phyloP scores from a whole-genome alignment of 2,797 vertebrate species.

The Chloroceryle inda region DNA sequence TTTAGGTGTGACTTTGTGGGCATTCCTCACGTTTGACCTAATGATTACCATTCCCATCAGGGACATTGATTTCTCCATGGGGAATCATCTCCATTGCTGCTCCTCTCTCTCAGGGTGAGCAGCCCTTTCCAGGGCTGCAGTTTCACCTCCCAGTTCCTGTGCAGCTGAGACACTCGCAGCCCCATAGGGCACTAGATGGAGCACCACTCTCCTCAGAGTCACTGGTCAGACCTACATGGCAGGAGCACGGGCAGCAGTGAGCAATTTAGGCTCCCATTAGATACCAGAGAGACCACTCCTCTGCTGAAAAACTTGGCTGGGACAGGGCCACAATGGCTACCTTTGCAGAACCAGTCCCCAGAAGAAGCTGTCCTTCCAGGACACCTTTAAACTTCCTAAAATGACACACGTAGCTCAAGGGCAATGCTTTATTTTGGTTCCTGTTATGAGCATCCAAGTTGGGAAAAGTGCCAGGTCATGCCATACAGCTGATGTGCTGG shows the following conservation, averaged over 20 bases:
- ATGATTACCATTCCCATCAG: rapidly evolving
- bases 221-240: not conserved
- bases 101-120: not conserved
- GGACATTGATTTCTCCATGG: not conserved
- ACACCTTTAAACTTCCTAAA: not conserved
- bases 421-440: not conserved
- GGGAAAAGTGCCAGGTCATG: not conserved
- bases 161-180: not conserved
- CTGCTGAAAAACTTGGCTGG: not conserved
- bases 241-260: not conserved
- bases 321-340: not conserved
- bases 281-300: not conserved
- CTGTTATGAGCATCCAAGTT: not conserved
- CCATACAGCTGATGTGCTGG: not conserved
- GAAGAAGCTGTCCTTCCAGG: not conserved
- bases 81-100: not conserved
- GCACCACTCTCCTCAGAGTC: not conserved
- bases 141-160: not conserved
- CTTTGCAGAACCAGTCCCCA: not conserved
- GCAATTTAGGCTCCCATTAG: not conserved
- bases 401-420: not conserved
- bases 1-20: not conserved
- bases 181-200: not conserved
- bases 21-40: not conserved
- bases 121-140: rapidly evolving